Percentiles rank a stretch among this genome's conserved stretches.
Evolutionary conservation across 2,888 invertebrate species (phyloP).

Genomic region (Osedax fenrisi): DNA sequence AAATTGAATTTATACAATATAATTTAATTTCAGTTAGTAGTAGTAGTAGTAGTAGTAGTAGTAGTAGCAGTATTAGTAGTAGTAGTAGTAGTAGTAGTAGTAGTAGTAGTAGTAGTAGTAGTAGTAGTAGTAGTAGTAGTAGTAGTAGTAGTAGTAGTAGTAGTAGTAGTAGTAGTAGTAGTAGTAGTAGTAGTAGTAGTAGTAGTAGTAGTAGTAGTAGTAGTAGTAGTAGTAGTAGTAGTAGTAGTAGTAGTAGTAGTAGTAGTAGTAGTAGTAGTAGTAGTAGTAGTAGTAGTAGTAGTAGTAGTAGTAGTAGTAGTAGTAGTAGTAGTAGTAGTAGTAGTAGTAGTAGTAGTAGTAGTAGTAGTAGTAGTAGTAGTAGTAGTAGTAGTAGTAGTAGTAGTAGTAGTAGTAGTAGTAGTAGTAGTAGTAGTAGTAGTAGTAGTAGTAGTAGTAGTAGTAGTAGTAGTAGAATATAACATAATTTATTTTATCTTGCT

Average conservation of each 20-base stretch:
- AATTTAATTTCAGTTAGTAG: no score
- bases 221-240: conserved; percentile 25
- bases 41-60: background rate
- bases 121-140: conserved; percentile 29
- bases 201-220: conserved; percentile 23
- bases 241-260: conserved; percentile 12
- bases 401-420: background rate
- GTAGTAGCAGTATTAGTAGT: conserved; percentile 24
- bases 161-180: background rate
- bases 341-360: background rate
- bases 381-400: background rate
- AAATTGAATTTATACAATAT: no score
- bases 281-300: conserved; percentile 11
- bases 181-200: background rate
- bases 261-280: background rate
- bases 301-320: conserved; percentile 25
- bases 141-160: conserved; percentile 26
- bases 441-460: background rate
- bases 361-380: background rate
- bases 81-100: conserved; percentile 31
- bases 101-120: conserved; percentile 29
- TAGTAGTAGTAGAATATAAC: background rate
- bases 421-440: background rate
- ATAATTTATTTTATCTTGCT: no score
- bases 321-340: conserved; percentile 13